Conservation (phyloP, 2,113 vertebrate species). For the Petromus typicus region DNA sequence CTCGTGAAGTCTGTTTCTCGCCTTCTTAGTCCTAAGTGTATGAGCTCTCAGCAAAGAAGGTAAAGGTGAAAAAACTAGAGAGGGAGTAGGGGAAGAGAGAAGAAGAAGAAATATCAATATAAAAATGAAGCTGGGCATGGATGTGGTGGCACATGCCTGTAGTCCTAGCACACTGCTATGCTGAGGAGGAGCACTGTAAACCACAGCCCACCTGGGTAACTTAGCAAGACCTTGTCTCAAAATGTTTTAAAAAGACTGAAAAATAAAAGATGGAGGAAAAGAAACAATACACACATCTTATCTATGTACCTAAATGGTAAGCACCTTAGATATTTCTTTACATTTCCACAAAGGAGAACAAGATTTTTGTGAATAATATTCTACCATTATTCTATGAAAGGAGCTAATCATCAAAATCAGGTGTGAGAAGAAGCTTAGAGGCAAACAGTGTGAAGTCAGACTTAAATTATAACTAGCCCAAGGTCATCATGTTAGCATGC, state of each 20-base stretch:
- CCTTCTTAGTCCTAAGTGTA: background rate
- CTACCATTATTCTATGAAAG: background rate
- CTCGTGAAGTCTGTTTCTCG: background rate
- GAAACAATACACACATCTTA: background rate
- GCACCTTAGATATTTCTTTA: background rate
- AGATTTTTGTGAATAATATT: background rate
- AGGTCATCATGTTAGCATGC: background rate
- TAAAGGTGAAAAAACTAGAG: background rate
- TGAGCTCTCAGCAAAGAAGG: background rate
- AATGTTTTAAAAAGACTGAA: background rate
- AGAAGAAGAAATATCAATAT: background rate
- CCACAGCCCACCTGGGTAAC: background rate
- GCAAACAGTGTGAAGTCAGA: conserved; percentile 22
- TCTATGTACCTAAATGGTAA: background rate
- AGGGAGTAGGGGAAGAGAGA: rapidly evolving
- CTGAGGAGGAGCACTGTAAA: background rate
- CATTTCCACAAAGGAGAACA: background rate
- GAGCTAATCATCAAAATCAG: background rate
- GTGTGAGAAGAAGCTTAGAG: background rate
- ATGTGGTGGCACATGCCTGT: background rate
- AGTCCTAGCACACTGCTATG: background rate
- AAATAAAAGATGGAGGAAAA: background rate
- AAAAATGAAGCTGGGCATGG: background rate
- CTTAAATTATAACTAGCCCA: background rate
- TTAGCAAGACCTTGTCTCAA: background rate